These are phyloP conservation scores for Drosophila teissieri DNA, from an alignment of 1,140 invertebrate species.

Conservation along the genomic window DNA sequence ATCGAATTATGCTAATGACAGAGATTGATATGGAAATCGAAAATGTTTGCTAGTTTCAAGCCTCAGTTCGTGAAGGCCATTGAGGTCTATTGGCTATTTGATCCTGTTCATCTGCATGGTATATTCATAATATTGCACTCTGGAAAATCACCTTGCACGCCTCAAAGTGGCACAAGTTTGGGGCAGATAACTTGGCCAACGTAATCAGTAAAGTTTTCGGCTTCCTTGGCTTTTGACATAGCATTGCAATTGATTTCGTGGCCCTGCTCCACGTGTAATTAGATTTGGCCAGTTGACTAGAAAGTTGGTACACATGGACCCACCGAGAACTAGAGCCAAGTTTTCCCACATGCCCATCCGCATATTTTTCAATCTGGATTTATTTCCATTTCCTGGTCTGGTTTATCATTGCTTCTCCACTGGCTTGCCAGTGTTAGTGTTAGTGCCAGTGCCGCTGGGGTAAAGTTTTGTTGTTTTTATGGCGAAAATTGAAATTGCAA, in stretches of 20 bases:
- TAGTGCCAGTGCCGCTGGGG: not conserved
- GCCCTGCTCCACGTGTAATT: conserved; percentile 20
- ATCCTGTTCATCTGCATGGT: not conserved
- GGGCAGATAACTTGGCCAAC: conserved; percentile 9
- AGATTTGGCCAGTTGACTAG: conserved; percentile 28
- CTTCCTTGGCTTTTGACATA: conserved; percentile 13
- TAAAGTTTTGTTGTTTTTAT: conserved; percentile 38
- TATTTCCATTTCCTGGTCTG: conserved; percentile 31
- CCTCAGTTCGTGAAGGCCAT: not conserved
- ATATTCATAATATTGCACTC: conserved; percentile 19
- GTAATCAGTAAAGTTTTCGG: conserved; percentile 26
- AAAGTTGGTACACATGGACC: conserved; percentile 3
- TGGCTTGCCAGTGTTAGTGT: too few relatives aligned
- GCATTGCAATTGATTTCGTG: conserved; percentile 30
- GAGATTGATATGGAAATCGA: conserved; percentile 3
- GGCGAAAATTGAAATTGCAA: conserved; percentile 68
- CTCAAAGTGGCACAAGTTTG: not conserved
- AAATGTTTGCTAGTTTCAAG: not conserved
- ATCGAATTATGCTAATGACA: conserved; percentile 7
- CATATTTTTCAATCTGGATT: conserved; percentile 38
- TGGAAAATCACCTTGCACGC: too few relatives aligned
- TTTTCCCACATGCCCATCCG: conserved; percentile 6
- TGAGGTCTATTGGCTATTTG: not conserved
- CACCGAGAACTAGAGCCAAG: conserved; percentile 10
- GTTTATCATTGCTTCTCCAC: conserved; percentile 3